These are phyloP conservation scores for Lithophane leautieri DNA, from an alignment of 2,888 invertebrate genomes.

Conservation along the genomic window DNA sequence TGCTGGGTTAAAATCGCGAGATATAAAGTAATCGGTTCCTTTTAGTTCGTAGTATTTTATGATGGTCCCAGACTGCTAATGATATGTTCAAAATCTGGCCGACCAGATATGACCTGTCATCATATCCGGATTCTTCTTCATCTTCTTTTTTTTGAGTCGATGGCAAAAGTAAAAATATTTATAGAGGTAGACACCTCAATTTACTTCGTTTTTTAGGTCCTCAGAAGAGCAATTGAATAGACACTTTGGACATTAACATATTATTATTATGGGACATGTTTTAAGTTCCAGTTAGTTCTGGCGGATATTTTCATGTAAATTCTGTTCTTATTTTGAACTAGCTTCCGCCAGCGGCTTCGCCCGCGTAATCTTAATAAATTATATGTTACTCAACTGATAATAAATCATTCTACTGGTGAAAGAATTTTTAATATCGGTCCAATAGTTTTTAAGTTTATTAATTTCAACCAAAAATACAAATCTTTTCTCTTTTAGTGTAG, in stretches of 20 bases:
- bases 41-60: constrained; percentile 13
- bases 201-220: too few relatives aligned
- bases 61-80: constrained; percentile 15
- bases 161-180: background rate
- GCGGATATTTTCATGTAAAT: background rate
- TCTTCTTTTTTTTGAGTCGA: background rate
- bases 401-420: too few relatives aligned
- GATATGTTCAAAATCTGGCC: background rate
- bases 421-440: too few relatives aligned
- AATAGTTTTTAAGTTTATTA: too few relatives aligned
- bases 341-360: too few relatives aligned
- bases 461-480: too few relatives aligned
- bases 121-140: background rate
- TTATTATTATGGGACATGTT: background rate
- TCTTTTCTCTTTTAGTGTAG: too few relatives aligned
- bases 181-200: too few relatives aligned
- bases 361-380: too few relatives aligned
- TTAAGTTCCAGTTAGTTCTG: background rate
- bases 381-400: too few relatives aligned
- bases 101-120: background rate
- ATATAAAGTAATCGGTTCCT: constrained; percentile 40
- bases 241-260: too few relatives aligned
- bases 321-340: background rate
- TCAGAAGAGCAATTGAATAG: too few relatives aligned
- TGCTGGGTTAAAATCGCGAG: constrained; percentile 58